Conservation (phyloP, 2,888 invertebrate species). For the Ferdinandea cuprea region DNA sequence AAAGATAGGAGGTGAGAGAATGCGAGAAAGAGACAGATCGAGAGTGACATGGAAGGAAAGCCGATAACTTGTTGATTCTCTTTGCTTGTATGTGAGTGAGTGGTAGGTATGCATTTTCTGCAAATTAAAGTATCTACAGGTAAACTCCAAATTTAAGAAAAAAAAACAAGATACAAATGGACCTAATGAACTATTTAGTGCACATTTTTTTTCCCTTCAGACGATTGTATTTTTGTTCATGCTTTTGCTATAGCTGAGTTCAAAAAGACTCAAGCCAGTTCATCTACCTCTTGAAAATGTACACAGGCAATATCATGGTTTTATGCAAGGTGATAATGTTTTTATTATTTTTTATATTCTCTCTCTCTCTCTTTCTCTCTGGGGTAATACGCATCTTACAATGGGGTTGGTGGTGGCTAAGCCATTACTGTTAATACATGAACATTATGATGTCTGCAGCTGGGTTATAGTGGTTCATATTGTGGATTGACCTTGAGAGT, state of each 20-base stretch:
- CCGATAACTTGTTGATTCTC: constrained; percentile 73
- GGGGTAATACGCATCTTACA: constrained; percentile 35
- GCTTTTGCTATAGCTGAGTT: neutral
- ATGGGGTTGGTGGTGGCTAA: constrained; percentile 13
- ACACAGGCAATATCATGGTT: constrained; percentile 35
- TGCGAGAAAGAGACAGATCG: constrained; percentile 64
- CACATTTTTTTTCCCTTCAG: constrained; percentile 27
- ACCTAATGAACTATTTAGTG: constrained; percentile 63
- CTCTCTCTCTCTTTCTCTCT: neutral
- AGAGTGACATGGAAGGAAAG: constrained; percentile 60
- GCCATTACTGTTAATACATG: constrained; percentile 47
- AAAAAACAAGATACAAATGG: constrained; percentile 37
- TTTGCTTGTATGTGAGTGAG: constrained; percentile 29
- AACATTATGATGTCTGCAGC: constrained; percentile 62
- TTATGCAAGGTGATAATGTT: constrained; percentile 60
- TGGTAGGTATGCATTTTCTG: constrained; percentile 37
- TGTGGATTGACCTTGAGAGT: constrained; percentile 53
- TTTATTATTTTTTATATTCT: constrained; percentile 26
- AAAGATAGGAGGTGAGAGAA: constrained; percentile 49
- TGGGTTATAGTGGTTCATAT: constrained; percentile 36
- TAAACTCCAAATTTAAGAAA: constrained; percentile 46
- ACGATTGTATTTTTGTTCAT: constrained; percentile 6
- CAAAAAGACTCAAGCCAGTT: constrained; percentile 21
- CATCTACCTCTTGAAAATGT: constrained; percentile 48
- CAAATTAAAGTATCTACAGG: constrained; percentile 73